Base-by-base conservation (phyloP, 1,140 invertebrate species). In the Ips nitidus region DNA sequence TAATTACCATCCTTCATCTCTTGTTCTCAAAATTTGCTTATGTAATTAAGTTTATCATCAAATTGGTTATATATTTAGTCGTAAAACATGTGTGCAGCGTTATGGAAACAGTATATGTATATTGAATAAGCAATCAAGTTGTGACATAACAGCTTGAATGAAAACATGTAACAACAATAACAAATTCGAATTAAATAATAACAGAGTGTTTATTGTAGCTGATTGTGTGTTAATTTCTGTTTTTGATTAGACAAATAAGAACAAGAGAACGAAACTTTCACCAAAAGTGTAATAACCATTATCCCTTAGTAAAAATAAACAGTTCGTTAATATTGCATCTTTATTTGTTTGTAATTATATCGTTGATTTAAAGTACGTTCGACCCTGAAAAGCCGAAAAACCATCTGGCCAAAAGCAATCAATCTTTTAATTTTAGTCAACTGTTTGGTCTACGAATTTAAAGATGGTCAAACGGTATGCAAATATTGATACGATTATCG, bases 381-480 rank as follows among this genome's bases (percentile, higher is more conserved):
- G 53, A 39, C 53, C 53, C 22, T 56, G 53, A 38, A 56, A 56
- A 56, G 45, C 7, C 38, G n/a, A 7, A 37, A 56, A 56, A 22
- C 22, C 53, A 56, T 56, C 53, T 56, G 5, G 53, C 6, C 22
- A 22, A 22, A 7, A 38, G 38, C 38, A 36, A 36, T 56, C 53
- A 38, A 36, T 56, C 38, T 56, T 8, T 3, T 50, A 56, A 7
- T 56, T 56, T n/a, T 37, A 7, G n/a, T 56, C n/a, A 38, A 56
- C 38, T 56, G 53, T 56, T 56, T 56, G 53, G 53, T 56, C 53
- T 56, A 39, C 53, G 38, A 38, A 7, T 56, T 56, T 56, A 36
- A 39, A 56, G 22, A 36, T 36, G 53, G 22, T 50, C 22, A 22
- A 56, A 56, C 53, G 38, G 7, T 56, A 37, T 22, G n/a, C 37